phyloP scores from a whole-genome alignment of 2,113 vertebrate species.

The Agelaius phoeniceus region DNA sequence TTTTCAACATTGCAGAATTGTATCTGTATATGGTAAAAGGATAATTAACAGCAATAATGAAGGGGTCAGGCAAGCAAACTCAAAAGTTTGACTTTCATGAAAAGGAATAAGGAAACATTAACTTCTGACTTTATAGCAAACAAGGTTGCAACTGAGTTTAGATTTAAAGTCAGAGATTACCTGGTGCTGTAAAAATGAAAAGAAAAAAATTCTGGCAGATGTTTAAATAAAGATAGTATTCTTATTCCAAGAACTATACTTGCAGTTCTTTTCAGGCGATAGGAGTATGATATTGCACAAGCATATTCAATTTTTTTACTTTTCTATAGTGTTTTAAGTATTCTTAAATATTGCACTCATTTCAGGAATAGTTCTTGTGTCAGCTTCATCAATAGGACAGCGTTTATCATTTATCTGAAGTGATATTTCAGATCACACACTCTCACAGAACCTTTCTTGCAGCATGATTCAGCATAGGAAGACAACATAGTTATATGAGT shows the following conservation, averaged over 20 bases:
- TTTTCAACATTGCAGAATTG: not conserved
- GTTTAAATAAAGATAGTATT: not conserved
- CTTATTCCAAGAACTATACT: not conserved
- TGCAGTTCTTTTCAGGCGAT: not conserved
- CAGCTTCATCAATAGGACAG: not conserved
- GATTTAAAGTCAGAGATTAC: not conserved
- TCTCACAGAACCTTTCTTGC: not conserved
- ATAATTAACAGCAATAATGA: not conserved
- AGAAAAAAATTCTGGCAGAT: not conserved
- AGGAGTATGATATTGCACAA: not conserved
- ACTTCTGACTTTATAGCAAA: not conserved
- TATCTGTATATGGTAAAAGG: not conserved
- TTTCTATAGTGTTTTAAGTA: not conserved
- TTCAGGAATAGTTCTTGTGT: not conserved
- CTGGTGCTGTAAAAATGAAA: not conserved
- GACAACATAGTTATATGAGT: accelerated
- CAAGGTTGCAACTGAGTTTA: not conserved
- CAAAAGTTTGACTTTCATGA: not conserved
- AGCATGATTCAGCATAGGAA: not conserved
- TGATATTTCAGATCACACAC: accelerated
- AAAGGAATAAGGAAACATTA: not conserved
- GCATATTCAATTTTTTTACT: not conserved
- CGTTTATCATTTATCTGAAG: not conserved
- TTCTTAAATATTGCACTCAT: not conserved
- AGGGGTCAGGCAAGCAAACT: not conserved